Evolutionary conservation across 2,888 invertebrate species (phyloP), one percentile per base, ranked within the genome.

Genomic region (Cantharis rufa): DNA sequence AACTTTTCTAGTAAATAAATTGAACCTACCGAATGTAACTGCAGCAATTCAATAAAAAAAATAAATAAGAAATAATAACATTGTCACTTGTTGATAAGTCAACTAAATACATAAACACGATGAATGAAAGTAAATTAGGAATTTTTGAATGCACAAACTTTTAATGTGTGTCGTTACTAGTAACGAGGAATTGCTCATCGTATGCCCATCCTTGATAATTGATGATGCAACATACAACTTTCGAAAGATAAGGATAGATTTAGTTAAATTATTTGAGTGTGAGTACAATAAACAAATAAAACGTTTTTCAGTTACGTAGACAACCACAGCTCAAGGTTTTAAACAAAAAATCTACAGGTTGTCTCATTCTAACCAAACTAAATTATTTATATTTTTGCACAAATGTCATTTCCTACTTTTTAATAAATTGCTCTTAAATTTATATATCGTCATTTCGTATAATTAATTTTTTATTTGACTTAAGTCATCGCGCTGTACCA

Each of bases 251-350:
- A 66, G 24, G 64, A 66, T 66, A 66, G 64, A 66, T 66, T 66
- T 66, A 66, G 18, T 66, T 66, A 66, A 66, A 66, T 66, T 66
- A 21, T 66, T 66, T 21, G 24, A 66, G 64, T 66, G 64, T 66
- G 64, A 66, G 64, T 66, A 66, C 64, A 66, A 66, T 66, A 66
- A 66, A 66, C 64, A 66, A 66, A 66, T 66, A 21, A 66, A 66
- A 24, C 64, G n/a, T 21, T 24, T 66, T 21, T 21, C 24, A 66
- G 11, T 66, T 66, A 66, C 64, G 64, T 66, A 66, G 64, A 66
- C 21, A 21, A 66, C 21, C 24, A n/a, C 64, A 66, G 10, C 64
- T 66, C 24, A 66, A 21, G 24, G n/a, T 66, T 66, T 66, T 9
- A 5, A 18, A 21, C 13, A 5, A 66, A 66, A 15, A 24, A 66